Conservation (phyloP, 2,797 vertebrate genomes). For the Poecilia gillii region DNA sequence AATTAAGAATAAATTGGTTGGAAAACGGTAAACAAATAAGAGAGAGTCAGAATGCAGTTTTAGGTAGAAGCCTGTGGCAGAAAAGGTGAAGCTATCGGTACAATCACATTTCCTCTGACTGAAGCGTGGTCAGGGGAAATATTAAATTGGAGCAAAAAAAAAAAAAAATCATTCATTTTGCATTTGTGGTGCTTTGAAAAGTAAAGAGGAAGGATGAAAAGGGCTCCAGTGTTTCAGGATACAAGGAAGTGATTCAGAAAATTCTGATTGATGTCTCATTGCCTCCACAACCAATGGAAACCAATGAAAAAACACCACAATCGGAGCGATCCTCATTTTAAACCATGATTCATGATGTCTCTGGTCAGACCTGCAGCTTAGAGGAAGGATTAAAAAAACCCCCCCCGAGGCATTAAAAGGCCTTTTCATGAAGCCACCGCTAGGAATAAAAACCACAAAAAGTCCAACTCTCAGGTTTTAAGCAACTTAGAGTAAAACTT, state of each 20-base stretch:
- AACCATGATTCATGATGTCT: conserved; percentile 30
- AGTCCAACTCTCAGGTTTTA: background rate
- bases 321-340: conserved; percentile 29
- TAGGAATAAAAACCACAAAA: conserved; percentile 7
- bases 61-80: conserved; percentile 50
- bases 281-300: conserved; percentile 37
- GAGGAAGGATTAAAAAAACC: background rate
- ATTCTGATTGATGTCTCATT: conserved; percentile 39
- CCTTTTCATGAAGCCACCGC: background rate
- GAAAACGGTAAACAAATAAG: conserved; percentile 21
- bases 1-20: conserved; percentile 3
- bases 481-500: background rate
- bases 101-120: conserved; percentile 3
- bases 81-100: conserved; percentile 46
- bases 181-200: conserved; percentile 13
- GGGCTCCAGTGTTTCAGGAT: conserved; percentile 25
- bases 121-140: conserved; percentile 27
- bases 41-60: conserved; percentile 43
- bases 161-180: conserved; percentile 4
- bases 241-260: conserved; percentile 59
- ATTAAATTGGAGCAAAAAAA: conserved; percentile 22
- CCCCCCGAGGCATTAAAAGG: background rate
- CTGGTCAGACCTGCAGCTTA: conserved; percentile 9
- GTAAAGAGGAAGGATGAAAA: conserved; percentile 23
- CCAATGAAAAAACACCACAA: conserved; percentile 11